phyloP scores from a whole-genome alignment of 2,888 invertebrate genomes.

The Limenitis camilla region DNA sequence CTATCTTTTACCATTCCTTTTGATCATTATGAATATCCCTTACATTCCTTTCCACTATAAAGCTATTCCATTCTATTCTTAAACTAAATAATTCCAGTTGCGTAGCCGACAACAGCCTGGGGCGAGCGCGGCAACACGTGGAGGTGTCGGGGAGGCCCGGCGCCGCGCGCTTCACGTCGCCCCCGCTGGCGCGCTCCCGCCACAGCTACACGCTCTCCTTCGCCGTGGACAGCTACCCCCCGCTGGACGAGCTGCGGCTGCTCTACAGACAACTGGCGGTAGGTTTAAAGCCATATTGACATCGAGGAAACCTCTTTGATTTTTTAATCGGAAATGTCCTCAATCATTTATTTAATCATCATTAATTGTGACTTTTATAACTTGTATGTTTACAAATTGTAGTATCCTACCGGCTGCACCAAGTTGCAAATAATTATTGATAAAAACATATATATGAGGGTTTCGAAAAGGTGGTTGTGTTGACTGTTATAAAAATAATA shows the following conservation, averaged over 20 bases:
- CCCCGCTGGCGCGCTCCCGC: constrained; percentile 76
- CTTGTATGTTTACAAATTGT: background rate
- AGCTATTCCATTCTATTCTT: background rate
- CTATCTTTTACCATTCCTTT: too few species aligned
- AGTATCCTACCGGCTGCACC: background rate
- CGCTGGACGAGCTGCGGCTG: constrained; percentile 79
- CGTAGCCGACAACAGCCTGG: constrained; percentile 80
- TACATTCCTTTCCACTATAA: too few species aligned
- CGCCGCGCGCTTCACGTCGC: constrained; percentile 79
- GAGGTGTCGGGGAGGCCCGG: constrained; percentile 82
- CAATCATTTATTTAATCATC: too few species aligned
- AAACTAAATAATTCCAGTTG: constrained; percentile 61
- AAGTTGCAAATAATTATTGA: too few species aligned
- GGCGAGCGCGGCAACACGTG: constrained; percentile 80
- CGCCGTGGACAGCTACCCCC: constrained; percentile 82
- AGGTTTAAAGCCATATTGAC: too few species aligned
- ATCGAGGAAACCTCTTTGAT: too few species aligned
- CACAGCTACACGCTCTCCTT: constrained; percentile 79
- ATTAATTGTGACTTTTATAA: too few species aligned
- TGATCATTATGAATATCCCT: too few species aligned
- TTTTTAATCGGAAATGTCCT: background rate
- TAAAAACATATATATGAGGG: too few species aligned
- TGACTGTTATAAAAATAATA: too few species aligned
- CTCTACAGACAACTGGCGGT: constrained; percentile 81
- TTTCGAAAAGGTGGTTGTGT: too few species aligned